phyloP scores from a whole-genome alignment of 2,888 invertebrate species.

The Lepeophtheirus nordmannii region DNA sequence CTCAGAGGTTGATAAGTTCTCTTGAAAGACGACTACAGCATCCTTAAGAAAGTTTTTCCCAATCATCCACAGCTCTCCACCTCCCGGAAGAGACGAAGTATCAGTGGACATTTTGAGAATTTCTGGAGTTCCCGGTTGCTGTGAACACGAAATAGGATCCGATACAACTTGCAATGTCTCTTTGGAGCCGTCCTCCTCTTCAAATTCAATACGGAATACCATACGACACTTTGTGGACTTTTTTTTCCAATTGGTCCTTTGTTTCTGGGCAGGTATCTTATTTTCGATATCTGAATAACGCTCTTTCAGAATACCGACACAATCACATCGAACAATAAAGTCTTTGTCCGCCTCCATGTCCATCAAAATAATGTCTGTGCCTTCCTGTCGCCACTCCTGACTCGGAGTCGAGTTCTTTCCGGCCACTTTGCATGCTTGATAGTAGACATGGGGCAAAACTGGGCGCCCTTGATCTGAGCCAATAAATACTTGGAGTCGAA shows the following conservation, averaged over 20 bases:
- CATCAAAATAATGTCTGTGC: constrained; percentile 85
- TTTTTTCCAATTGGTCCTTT: constrained; percentile 47
- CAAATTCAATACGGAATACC: constrained; percentile 73
- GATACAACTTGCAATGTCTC: constrained; percentile 78
- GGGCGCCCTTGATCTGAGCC: constrained; percentile 80
- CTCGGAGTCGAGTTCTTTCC: constrained; percentile 92
- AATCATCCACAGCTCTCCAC: constrained; percentile 66
- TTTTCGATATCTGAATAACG: constrained; percentile 89
- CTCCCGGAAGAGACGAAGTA: constrained; percentile 61
- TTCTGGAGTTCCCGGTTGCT: constrained; percentile 80
- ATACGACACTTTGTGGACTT: constrained; percentile 86
- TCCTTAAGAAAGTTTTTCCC: constrained; percentile 86
- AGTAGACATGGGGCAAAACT: constrained; percentile 76
- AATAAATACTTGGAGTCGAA: constrained; percentile 71
- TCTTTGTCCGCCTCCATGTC: constrained; percentile 74
- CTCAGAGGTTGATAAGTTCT: constrained; percentile 24
- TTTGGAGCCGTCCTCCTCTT: constrained; percentile 54
- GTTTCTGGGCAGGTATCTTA: constrained; percentile 65
- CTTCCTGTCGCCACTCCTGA: constrained; percentile 71
- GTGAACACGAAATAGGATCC: constrained; percentile 79
- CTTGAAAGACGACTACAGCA: constrained; percentile 61
- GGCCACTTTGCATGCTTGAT: constrained; percentile 81
- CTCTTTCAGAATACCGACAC: constrained; percentile 87
- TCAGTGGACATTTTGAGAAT: constrained; percentile 73
- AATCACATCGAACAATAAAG: constrained; percentile 68